Percentiles rank a stretch among this genome's conserved stretches.
Conservation (phyloP, 2,113 vertebrate species). For the Psettodes erumei region DNA sequence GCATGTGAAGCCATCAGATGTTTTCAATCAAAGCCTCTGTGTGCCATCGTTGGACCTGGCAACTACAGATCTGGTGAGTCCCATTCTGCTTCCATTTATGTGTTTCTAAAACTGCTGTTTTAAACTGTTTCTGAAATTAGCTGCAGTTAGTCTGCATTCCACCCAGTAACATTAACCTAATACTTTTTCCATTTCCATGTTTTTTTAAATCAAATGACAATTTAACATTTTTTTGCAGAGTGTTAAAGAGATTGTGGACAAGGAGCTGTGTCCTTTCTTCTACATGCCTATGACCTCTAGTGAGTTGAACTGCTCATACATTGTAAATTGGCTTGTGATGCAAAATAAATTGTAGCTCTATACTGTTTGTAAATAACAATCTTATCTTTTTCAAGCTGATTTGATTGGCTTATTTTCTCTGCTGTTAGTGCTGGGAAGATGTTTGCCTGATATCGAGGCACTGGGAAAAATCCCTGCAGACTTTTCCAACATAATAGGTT, state of each 20-base stretch:
- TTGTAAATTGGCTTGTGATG: too few relatives aligned
- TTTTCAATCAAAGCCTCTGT: slow-evolving; percentile 77
- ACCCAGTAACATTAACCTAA: background rate
- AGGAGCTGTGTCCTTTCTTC: slow-evolving; percentile 85
- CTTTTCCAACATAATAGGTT: slow-evolving; percentile 50
- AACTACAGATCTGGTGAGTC: slow-evolving; percentile 52
- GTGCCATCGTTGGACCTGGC: slow-evolving; percentile 78
- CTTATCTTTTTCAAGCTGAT: background rate
- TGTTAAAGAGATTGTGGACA: slow-evolving; percentile 67
- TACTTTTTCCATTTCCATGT: background rate
- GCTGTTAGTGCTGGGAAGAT: slow-evolving; percentile 84
- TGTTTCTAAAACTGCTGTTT: background rate
- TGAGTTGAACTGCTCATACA: slow-evolving; percentile 59
- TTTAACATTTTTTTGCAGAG: slow-evolving; percentile 61
- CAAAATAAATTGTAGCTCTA: too few relatives aligned
- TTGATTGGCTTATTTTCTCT: background rate
- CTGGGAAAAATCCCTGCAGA: slow-evolving; percentile 10
- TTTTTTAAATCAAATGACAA: background rate
- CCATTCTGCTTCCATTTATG: background rate
- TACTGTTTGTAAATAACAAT: too few relatives aligned
- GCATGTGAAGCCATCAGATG: accelerated
- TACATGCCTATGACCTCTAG: slow-evolving; percentile 79
- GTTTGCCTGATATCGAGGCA: slow-evolving; percentile 79
- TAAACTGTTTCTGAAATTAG: background rate
- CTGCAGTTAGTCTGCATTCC: background rate